Evolutionary conservation across 35 echinoderm and acorn worm species (phyloP).

Genomic region (Apostichopus parvimensis): DNA sequence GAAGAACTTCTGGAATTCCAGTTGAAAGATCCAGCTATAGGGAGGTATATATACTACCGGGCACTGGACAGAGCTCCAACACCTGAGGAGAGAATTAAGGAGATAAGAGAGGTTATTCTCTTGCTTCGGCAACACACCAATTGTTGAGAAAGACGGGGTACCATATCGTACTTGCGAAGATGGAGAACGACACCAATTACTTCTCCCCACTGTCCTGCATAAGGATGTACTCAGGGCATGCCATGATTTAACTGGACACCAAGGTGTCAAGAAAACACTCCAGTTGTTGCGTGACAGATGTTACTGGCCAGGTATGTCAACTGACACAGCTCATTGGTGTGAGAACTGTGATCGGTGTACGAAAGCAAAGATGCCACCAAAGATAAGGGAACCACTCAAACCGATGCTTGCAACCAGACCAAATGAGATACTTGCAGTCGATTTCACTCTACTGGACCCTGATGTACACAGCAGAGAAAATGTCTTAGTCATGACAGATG

Average conservation of each 20-base stretch:
- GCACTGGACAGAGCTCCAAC: too few relatives aligned
- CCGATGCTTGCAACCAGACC: constrained; percentile 23
- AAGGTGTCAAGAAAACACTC: constrained; percentile 37
- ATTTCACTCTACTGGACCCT: constrained; percentile 37
- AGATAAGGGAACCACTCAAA: constrained; percentile 6
- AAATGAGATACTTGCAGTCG: constrained; percentile 38
- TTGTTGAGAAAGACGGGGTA: too few relatives aligned
- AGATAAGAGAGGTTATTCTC: too few relatives aligned
- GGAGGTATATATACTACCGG: too few relatives aligned
- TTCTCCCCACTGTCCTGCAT: too few relatives aligned
- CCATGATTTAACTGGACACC: constrained; percentile 48
- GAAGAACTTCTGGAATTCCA: too few relatives aligned
- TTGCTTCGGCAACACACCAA: too few relatives aligned
- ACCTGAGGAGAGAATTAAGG: too few relatives aligned
- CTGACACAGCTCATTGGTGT: not conserved
- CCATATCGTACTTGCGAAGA: too few relatives aligned
- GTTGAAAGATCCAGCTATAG: too few relatives aligned
- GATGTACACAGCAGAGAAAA: constrained; percentile 18
- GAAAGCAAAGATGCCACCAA: constrained; percentile 3
- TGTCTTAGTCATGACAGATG: not conserved
- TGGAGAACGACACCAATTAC: too few relatives aligned
- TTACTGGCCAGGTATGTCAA: constrained; percentile 54
- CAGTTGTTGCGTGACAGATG: constrained; percentile 23
- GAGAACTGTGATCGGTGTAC: constrained; percentile 58
- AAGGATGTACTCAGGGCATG: not conserved